Conservation (phyloP, 1,140 invertebrate genomes). For the Rhopalosiphum maidis region DNA sequence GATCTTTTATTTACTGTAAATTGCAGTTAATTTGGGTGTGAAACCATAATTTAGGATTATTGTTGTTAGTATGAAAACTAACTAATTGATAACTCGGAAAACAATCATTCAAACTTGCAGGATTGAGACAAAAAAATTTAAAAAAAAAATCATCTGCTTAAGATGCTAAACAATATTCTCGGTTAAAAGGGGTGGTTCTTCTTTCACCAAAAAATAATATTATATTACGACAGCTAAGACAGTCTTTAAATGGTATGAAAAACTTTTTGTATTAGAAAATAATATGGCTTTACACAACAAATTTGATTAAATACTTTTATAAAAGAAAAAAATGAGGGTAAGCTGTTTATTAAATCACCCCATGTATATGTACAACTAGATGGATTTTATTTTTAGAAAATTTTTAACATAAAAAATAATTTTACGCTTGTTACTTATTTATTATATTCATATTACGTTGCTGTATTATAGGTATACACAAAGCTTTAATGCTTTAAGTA, state of each 20-base stretch:
- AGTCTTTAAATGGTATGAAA: neutral
- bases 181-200: neutral
- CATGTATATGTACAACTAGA: too few relatives aligned
- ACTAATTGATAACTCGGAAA: neutral
- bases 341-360: too few relatives aligned
- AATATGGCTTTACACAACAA: neutral
- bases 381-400: neutral
- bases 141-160: neutral
- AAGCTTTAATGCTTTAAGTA: neutral
- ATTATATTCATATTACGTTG: neutral
- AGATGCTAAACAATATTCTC: neutral
- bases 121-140: neutral
- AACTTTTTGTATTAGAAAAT: neutral
- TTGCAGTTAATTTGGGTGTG: neutral
- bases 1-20: neutral
- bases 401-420: neutral
- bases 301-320: neutral
- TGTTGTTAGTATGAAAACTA: neutral
- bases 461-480: neutral
- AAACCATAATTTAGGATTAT: neutral
- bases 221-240: neutral
- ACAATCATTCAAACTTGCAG: neutral
- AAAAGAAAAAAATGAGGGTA: neutral
- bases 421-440: neutral
- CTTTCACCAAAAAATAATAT: neutral